These are phyloP conservation scores for Acanthurus lineatus DNA, from an alignment of 2,797 vertebrate species.

Conservation along the genomic window DNA sequence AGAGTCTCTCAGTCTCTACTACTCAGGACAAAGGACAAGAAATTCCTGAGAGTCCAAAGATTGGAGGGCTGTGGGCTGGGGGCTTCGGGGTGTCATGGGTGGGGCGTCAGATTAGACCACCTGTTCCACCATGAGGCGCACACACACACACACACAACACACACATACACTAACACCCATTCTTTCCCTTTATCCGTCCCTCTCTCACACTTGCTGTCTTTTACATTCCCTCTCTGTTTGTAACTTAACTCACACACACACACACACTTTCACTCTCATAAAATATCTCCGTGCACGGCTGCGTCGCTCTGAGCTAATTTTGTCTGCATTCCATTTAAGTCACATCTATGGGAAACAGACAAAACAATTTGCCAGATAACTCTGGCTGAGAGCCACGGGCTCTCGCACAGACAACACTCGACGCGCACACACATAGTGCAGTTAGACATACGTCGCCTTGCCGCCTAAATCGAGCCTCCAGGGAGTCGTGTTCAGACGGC, in stretches of 20 bases:
- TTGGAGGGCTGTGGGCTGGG: slow-evolving; percentile 46
- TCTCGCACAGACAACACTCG: slow-evolving; percentile 8
- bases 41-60: slow-evolving; percentile 70
- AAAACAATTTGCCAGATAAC: slow-evolving; percentile 74
- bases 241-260: slow-evolving; percentile 48
- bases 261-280: slow-evolving; percentile 59
- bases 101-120: slow-evolving; percentile 80
- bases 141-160: slow-evolving; percentile 24
- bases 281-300: slow-evolving; percentile 55
- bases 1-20: slow-evolving; percentile 7
- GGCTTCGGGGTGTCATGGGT: slow-evolving; percentile 50
- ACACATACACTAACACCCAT: background rate
- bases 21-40: slow-evolving; percentile 61
- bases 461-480: slow-evolving; percentile 40
- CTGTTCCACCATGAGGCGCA: slow-evolving; percentile 75
- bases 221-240: slow-evolving; percentile 67
- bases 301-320: slow-evolving; percentile 67
- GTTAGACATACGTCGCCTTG: slow-evolving; percentile 54
- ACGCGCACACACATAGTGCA: slow-evolving; percentile 12
- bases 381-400: slow-evolving; percentile 53
- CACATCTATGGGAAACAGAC: slow-evolving; percentile 82
- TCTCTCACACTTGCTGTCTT: slow-evolving; percentile 61
- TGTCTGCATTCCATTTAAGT: slow-evolving; percentile 76
- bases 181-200: slow-evolving; percentile 63
- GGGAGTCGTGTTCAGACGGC: slow-evolving; percentile 62